A percentile compares a stretch with the other conserved stretches of the same genome.
These are phyloP conservation scores for Agrochola lota DNA, from an alignment of 2,888 invertebrate species.

Conservation along the genomic window DNA sequence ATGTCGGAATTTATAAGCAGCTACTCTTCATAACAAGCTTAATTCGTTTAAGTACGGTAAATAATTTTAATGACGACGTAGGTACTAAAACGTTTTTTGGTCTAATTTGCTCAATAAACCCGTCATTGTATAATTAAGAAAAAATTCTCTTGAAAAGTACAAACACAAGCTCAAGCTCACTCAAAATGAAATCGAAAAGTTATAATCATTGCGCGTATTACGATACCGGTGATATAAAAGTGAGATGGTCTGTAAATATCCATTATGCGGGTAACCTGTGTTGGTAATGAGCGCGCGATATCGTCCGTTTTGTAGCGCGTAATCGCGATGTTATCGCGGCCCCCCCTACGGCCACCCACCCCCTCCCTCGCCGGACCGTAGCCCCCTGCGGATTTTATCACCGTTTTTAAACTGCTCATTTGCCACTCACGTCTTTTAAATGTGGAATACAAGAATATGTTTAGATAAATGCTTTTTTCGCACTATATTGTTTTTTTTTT, in stretches of 20 bases:
- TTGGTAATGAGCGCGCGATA: slow-evolving; percentile 84
- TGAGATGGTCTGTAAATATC: slow-evolving; percentile 74
- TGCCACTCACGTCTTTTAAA: slow-evolving; percentile 63
- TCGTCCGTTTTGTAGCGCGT: slow-evolving; percentile 88
- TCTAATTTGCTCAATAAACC: slow-evolving; percentile 17
- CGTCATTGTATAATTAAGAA: background rate
- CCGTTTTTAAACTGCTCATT: slow-evolving; percentile 67
- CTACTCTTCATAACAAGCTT: slow-evolving; percentile 22
- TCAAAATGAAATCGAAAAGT: slow-evolving; percentile 9
- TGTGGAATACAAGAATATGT: slow-evolving; percentile 27
- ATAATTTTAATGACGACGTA: slow-evolving; percentile 2
- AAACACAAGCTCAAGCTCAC: background rate
- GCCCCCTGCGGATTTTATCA: slow-evolving; percentile 73
- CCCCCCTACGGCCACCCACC: slow-evolving; percentile 60
- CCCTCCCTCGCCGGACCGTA: slow-evolving; percentile 75
- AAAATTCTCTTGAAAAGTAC: slow-evolving; percentile 7
- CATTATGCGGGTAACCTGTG: slow-evolving; percentile 81
- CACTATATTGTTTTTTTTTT: background rate
- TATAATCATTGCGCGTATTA: slow-evolving; percentile 25
- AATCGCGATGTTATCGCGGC: slow-evolving; percentile 82
- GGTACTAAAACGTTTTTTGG: slow-evolving; percentile 23
- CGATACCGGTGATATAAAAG: slow-evolving; percentile 50
- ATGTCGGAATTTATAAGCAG: slow-evolving; percentile 23
- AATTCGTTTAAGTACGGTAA: slow-evolving; percentile 20
- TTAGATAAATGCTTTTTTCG: background rate